A percentile compares a stretch with the other conserved stretches of the same genome.
phyloP scores from a whole-genome alignment of 2,888 invertebrate species.

The Drosophila tripunctata region DNA sequence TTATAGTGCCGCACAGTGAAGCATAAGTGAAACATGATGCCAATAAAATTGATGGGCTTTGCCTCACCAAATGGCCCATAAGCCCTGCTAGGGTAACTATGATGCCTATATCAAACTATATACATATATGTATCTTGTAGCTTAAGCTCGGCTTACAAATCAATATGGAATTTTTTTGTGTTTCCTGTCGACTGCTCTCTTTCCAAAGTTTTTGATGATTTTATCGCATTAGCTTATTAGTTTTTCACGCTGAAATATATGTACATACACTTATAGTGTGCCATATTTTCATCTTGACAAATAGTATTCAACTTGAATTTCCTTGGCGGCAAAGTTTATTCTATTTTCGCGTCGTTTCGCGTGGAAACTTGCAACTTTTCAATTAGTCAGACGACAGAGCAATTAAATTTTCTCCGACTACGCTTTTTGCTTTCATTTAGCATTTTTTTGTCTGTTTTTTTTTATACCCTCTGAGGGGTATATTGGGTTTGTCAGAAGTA shows the following conservation, averaged over 20 bases:
- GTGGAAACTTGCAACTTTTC: constrained; percentile 65
- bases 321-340: constrained; percentile 27
- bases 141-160: constrained; percentile 20
- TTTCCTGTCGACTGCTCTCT: constrained; percentile 15
- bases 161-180: constrained; percentile 44
- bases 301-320: constrained; percentile 41
- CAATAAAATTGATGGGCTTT: constrained; percentile 52
- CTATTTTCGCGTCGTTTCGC: constrained; percentile 42
- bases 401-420: constrained; percentile 63
- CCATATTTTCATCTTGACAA: constrained; percentile 21
- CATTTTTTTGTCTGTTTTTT: constrained; percentile 4
- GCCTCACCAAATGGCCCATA: constrained; percentile 35
- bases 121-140: not conserved
- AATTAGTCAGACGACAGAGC: constrained; percentile 73
- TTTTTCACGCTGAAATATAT: constrained; percentile 15
- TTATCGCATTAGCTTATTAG: constrained; percentile 12
- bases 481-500: no score
- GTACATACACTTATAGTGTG: not conserved
- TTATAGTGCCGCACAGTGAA: constrained; percentile 37
- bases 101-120: no score
- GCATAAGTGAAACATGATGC: constrained; percentile 65
- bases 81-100: constrained; percentile 1
- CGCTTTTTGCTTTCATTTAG: constrained; percentile 25
- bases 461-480: no score
- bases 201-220: not conserved